phyloP scores from a whole-genome alignment of 2,113 vertebrate genomes.

The Dolichallabes microphthalmus region DNA sequence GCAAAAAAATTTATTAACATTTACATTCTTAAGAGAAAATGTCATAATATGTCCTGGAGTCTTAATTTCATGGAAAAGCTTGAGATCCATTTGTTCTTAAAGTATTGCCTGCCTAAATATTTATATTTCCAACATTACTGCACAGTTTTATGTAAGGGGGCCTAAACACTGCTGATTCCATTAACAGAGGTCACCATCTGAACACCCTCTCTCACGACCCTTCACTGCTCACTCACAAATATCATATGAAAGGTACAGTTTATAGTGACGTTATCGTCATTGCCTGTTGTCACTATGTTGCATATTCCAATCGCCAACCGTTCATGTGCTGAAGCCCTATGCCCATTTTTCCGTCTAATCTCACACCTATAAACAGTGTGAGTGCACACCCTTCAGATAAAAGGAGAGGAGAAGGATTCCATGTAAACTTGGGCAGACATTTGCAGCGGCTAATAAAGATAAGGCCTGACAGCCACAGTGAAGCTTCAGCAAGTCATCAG shows the following conservation, averaged over 20 bases:
- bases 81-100: constrained; percentile 56
- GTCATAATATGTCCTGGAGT: constrained; percentile 43
- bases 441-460: constrained; percentile 94
- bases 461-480: constrained; percentile 73
- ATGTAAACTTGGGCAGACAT: constrained; percentile 79
- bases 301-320: constrained; percentile 13
- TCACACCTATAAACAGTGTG: constrained; percentile 74
- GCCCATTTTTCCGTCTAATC: constrained; percentile 48
- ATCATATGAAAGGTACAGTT: constrained; percentile 39
- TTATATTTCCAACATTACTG: constrained; percentile 59
- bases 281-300: constrained; percentile 25
- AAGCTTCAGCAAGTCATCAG: constrained; percentile 66
- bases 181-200: constrained; percentile 54
- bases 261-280: constrained; percentile 20
- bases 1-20: constrained; percentile 43
- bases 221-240: constrained; percentile 39
- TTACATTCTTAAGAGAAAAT: constrained; percentile 49
- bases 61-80: constrained; percentile 49
- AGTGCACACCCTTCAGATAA: constrained; percentile 79
- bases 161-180: constrained; percentile 57
- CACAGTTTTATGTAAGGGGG: constrained; percentile 54
- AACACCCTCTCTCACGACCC: constrained; percentile 51
- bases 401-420: constrained; percentile 70
- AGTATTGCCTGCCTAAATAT: constrained; percentile 64
- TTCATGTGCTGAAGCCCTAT: constrained; percentile 28